These are phyloP conservation scores for Prosopocoilus inquinatus DNA, from an alignment of 2,888 invertebrate genomes.

Conservation along the genomic window DNA sequence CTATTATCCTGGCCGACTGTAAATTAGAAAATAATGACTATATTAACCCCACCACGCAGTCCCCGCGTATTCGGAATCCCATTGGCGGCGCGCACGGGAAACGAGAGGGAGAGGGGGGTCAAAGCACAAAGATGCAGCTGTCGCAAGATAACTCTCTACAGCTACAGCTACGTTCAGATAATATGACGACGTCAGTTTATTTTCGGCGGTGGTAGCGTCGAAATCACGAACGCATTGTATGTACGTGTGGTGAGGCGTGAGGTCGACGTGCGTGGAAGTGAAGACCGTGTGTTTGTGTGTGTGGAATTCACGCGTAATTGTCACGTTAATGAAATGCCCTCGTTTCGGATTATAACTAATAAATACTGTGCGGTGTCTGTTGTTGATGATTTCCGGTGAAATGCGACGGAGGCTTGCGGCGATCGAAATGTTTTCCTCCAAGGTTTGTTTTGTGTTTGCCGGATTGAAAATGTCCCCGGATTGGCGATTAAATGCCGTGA, in stretches of 20 bases:
- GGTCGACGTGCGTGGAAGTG: neutral
- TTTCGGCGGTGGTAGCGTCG: constrained; percentile 8
- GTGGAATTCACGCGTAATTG: neutral
- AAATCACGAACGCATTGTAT: neutral
- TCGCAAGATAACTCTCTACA: constrained; percentile 29
- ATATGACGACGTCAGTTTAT: constrained; percentile 14
- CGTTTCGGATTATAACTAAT: no score
- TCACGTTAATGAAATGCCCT: no score
- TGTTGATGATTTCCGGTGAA: no score
- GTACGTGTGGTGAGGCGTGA: neutral
- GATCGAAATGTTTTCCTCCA: no score
- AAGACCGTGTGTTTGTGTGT: neutral
- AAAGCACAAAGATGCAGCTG: constrained; percentile 40
- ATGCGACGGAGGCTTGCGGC: no score
- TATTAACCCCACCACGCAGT: constrained; percentile 46
- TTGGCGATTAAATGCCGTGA: no score
- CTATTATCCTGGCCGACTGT: constrained; percentile 45
- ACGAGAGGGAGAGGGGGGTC: constrained; percentile 9
- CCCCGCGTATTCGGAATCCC: constrained; percentile 11
- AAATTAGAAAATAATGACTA: constrained; percentile 52
- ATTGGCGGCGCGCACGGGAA: constrained; percentile 15
- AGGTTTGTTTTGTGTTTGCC: no score
- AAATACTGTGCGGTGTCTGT: no score
- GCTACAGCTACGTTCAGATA: constrained; percentile 3
- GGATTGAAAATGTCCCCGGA: no score